Base-by-base conservation (phyloP, 2,888 invertebrate species). In the Xylota sylvarum region DNA sequence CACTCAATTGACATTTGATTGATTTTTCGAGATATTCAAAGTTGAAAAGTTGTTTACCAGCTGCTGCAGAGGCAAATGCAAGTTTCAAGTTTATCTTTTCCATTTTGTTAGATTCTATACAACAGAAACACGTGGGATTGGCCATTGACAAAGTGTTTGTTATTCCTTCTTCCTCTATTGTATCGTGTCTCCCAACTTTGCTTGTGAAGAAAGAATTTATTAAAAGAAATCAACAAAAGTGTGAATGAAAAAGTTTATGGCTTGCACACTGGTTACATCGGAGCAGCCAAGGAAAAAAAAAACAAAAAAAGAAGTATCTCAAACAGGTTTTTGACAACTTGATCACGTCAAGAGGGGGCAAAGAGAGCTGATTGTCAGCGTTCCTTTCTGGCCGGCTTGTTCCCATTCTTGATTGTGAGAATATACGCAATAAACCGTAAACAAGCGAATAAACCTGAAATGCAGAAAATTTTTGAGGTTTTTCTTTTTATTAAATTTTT, bases 351-450 rank as follows among this genome's bases (percentile, higher is more conserved):
- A 46, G 19, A 32, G 17, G 56, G 5, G 3, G 43, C 30, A 46
- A 50, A 52, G 60, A 69, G 43, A 67, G 17, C 40, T 27, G 37
- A 48, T 60, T 73, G 23, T 65, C 14, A 79, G 46, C 43, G 46
- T 37, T 56, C 35, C 19, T 14, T 70, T 55, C 46, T 48, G 65
- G 43, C 52, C 62, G 52, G 37, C 40, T 48, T 35, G 76, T 76
- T 78, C 77, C 56, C 64, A 58, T 77, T 77, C 70, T 79, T 56
- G 23, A 64, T 79, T 72, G 64, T 73, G 65, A 60, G 80, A 73
- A 60, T 73, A 50, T 80, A 80, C 80, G 72, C 72, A 73, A 73
- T 58, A 65, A 56, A 80, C 80, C 80, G 65, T 80, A 80, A 79
- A 70, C 46, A 52, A 32, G 58, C 32, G 19, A 46, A 27, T 50